Base-by-base conservation (phyloP, 1,140 invertebrate species). In the Battus philenor region DNA sequence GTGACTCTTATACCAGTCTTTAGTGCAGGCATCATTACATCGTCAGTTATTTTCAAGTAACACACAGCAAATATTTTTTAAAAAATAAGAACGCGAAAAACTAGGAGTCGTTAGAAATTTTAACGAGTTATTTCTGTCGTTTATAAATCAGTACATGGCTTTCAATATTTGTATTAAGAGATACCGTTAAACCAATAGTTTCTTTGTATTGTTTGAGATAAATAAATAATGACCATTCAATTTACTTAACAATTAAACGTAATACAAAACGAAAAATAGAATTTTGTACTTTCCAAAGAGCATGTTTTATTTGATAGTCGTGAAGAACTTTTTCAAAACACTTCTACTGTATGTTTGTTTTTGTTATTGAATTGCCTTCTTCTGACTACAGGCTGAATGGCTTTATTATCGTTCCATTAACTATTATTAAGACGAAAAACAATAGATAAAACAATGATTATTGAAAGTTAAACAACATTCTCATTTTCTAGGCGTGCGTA, bases 391-490 rank as follows among this genome's bases (percentile, higher is more conserved):
- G 44, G 27, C 17, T 54, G 31, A 45, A 54, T 33, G 31, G 50
- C 50, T 51, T 61, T 22, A 54, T 50, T 47, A 57, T 64, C 59
- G 54, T 64, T 57, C 44, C 38, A 39, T 36, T 32, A 27, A 49
- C 41, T 49, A 59, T 44, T 38, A 54, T 59, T 50, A 54, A 50
- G 41, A 24, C 47, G 46, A 51, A 49, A 54, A 49, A 57, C 54
- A 57, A 53, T 50, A 50, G 50, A 56, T 39, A 61, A 61, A 46
- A 47, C 20, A 59, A 49, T 31, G 17, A 44, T 45, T 44, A 48
- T 45, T 44, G 18, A 49, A 15, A 36, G 46, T 31, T 24, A 47
- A 41, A 41, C 38, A 41, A 41, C 38, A 41, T 41, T 41, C 38
- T 27, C n/a, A 9, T 26, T 41, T 41, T 41, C 13, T 26, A 15